phyloP scores from a whole-genome alignment of 1,140 invertebrate species.

The Scaptomyza graminum region DNA sequence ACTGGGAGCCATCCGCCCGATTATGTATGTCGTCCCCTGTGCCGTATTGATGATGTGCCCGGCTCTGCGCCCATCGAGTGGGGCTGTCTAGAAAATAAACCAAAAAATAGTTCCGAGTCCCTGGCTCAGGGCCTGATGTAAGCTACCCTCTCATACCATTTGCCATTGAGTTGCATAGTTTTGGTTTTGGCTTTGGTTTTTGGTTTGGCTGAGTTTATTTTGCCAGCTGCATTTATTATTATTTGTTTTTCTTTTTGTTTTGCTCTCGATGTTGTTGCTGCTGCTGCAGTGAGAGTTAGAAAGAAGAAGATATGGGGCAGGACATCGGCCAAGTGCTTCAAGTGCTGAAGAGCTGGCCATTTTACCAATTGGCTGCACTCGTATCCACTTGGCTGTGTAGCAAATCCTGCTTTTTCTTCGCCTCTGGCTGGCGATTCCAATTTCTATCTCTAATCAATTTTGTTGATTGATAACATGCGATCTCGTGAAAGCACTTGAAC shows the following conservation, averaged over 20 bases:
- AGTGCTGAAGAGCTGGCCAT: conserved; percentile 22
- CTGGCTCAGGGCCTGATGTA: conserved; percentile 4
- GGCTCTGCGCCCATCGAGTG: not conserved
- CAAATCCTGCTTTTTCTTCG: conserved; percentile 20
- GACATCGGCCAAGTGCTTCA: conserved; percentile 8
- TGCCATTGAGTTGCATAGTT: conserved; percentile 64
- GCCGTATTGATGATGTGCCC: conserved; percentile 72
- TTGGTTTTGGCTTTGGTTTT: conserved; percentile 58
- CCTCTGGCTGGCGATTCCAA: conserved; percentile 49
- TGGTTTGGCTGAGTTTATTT: conserved; percentile 61
- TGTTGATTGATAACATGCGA: conserved; percentile 66
- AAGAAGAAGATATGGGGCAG: not conserved
- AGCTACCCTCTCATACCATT: conserved; percentile 1
- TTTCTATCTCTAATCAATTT: conserved; percentile 72
- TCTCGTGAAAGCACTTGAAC: conserved; percentile 6
- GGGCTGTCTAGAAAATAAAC: conserved; percentile 56
- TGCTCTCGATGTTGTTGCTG: too few relatives aligned
- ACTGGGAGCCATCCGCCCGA: conserved; percentile 68
- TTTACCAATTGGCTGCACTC: conserved; percentile 74
- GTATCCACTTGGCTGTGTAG: conserved; percentile 29
- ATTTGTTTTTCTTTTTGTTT: conserved; percentile 10
- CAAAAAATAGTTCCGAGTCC: conserved; percentile 63
- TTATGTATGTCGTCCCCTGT: conserved; percentile 70
- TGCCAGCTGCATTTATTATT: conserved; percentile 12
- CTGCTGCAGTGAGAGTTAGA: not conserved